Base-by-base conservation (phyloP, 1,140 invertebrate genomes). In the Lasaia peninsularis region DNA sequence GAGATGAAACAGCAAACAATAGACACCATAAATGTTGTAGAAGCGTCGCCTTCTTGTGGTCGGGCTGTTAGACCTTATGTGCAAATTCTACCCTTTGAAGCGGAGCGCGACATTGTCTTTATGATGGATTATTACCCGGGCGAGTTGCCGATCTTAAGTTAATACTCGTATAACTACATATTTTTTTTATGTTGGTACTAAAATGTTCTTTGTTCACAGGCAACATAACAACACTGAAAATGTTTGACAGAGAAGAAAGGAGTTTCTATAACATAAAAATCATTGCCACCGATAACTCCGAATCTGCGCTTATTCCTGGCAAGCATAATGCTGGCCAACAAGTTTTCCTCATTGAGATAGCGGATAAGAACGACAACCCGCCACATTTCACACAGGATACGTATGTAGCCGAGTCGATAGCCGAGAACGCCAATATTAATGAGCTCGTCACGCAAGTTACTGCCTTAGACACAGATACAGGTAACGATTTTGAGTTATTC, bases 351-450 rank as follows among this genome's bases (percentile, higher is more conserved):
- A 96, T 98, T 60, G 93, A 94, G 74, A 97, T 98, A 48, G 95
- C 94, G 8, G 97, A 98, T 86, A 96, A 95, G 80, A 97, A 97
- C 76, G 97, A 98, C 78, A 97, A 98, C 82, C 91, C 93, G 8
- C 96, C 96, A 0, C 91, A 92, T 62, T 97, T 97, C 79, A 94
- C 93, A 10, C 89, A 94, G 65, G 73, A 90, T 0, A 90, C 92
- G 0, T 98, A 98, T 85, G 90, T 92, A 4, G 94, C 95, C 0
- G 93, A 95, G 68, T 91, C 92, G 16, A 93, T 98, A 37, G 89
- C 93, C 10, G 97, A 98, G 90, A 93, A 95, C 76, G 92, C 94
- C 1, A 96, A 97, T 78, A 92, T 94, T 14, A 95, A 96, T 71
- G 92, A 91, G 49, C 89, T 93, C 18, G 95, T 98, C 0, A 95